Evolutionary conservation across 2,113 vertebrate species (phyloP), one percentile per base, ranked within the genome.

Genomic region (Erythrocebus patas): DNA sequence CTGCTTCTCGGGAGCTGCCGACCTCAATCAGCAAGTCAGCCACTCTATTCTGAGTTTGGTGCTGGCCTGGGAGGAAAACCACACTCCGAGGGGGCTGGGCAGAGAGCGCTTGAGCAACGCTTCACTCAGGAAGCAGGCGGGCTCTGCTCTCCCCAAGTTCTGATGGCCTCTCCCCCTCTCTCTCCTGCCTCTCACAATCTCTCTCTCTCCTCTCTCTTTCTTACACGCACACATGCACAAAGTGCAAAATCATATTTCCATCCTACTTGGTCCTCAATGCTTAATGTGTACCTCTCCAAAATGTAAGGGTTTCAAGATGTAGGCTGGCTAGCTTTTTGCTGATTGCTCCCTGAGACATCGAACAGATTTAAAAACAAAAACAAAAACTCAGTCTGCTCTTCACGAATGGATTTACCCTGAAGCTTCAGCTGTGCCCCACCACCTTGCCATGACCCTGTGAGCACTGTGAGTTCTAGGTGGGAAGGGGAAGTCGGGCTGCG

Each of bases 51-150:
- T 98, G 95, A 96, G 95, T 98, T 88, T 93, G 98, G 97, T 87
- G 94, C 98, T 98, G 98, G 92, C 95, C 97, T 86, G 93, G 96
- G 98, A 99, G 98, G 98, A 98, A 99, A 99, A 98, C 99, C 99
- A 98, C 99, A 99, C 98, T 97, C 95, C 95, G 75, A 18, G 89
- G 98, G 98, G 98, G 97, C 78, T 57, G 83, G 96, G 96, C 97
- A 95, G 97, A 80, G 96, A 89, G 86, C 32, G 96, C 96, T 98
- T 98, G 98, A 98, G 98, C 98, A 98, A 98, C 85, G 97, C 98
- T 98, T 98, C 98, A 97, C 98, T 98, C 95, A 98, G 98, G 99
- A 99, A 99, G 98, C 98, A 96, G 98, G 98, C 98, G 79, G 98
- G 97, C 98, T 98, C 95, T 70, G 38, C 86, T 97, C 98, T 93